These are phyloP conservation scores for Stramonita haemastoma DNA, from an alignment of 2,888 invertebrate genomes.

Conservation along the genomic window DNA sequence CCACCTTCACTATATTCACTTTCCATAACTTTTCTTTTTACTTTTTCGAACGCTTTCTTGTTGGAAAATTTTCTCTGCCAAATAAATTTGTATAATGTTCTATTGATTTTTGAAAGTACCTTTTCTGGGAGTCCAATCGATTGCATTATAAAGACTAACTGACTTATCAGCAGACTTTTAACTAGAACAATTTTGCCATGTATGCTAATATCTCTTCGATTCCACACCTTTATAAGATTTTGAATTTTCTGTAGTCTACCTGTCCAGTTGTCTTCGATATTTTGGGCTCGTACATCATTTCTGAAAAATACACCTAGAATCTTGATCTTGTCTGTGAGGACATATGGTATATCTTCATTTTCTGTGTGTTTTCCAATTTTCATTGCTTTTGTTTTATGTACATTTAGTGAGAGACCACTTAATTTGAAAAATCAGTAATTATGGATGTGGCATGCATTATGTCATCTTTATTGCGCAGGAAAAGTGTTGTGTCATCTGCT, in stretches of 20 bases:
- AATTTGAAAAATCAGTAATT: no score
- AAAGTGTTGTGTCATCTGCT: no score
- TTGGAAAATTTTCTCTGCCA: neutral
- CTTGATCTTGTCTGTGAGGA: neutral
- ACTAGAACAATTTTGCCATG: neutral
- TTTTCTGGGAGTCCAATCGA: neutral
- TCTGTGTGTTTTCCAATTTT: no score
- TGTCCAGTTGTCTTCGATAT: constrained; percentile 1
- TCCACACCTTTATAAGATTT: neutral
- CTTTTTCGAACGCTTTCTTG: neutral
- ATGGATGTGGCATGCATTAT: no score
- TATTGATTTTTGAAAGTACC: neutral
- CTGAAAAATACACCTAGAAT: neutral
- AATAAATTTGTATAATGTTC: neutral
- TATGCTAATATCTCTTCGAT: neutral
- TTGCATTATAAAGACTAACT: neutral
- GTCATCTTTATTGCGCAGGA: no score
- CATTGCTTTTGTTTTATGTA: no score
- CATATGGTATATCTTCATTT: neutral
- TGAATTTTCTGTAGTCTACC: neutral
- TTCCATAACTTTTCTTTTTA: constrained; percentile 1
- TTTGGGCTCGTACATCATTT: neutral
- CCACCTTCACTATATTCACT: neutral
- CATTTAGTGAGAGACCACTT: no score
- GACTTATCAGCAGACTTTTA: neutral